phyloP scores from a whole-genome alignment of 2,888 invertebrate species.

The Sepiola atlantica region DNA sequence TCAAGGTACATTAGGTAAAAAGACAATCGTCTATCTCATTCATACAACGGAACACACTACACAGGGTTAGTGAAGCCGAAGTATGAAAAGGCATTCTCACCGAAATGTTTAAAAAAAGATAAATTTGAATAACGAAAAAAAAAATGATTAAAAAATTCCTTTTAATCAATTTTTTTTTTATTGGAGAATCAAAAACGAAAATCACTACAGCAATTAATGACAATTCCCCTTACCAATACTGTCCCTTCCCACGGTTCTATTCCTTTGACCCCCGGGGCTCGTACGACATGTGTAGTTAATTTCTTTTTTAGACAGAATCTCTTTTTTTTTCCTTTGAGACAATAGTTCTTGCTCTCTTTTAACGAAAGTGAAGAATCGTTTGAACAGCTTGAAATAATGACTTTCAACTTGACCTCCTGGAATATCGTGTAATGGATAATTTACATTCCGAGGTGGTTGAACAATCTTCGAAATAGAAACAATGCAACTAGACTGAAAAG shows the following conservation, averaged over 20 bases:
- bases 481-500: background rate
- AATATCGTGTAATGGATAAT: no score
- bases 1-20: no score
- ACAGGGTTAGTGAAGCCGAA: no score
- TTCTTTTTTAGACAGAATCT: background rate
- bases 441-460: background rate
- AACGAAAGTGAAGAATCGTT: background rate
- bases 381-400: background rate
- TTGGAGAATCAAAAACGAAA: background rate
- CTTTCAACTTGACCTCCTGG: background rate
- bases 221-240: background rate
- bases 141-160: background rate
- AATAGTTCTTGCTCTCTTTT: background rate
- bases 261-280: background rate
- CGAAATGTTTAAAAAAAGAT: background rate
- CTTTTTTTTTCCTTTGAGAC: background rate
- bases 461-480: background rate
- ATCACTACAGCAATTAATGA: background rate
- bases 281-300: background rate
- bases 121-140: background rate
- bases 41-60: no score
- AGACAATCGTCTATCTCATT: no score
- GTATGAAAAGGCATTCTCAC: no score
- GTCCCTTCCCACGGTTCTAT: background rate
- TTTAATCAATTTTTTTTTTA: background rate